Evolutionary conservation across 2,113 vertebrate genomes (phyloP).

Genomic region (Ariopsis seemanni): DNA sequence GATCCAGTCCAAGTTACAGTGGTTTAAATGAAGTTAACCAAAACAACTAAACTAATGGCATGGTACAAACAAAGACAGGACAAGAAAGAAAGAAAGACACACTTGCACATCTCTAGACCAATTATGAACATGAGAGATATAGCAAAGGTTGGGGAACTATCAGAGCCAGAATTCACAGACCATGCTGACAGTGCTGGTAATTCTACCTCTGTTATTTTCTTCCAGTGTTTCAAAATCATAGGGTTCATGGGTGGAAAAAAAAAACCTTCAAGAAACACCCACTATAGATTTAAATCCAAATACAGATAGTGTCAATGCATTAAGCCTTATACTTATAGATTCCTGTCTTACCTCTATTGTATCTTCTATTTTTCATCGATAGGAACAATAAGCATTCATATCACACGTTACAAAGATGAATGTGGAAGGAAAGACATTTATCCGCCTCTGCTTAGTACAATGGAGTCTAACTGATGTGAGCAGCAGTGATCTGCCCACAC

Average conservation of each 20-base stretch:
- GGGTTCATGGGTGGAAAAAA: neutral
- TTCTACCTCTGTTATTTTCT: neutral
- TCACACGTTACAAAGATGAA: neutral
- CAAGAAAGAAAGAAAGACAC: neutral
- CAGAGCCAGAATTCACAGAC: neutral
- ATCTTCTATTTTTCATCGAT: neutral
- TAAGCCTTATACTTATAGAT: neutral
- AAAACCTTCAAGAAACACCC: neutral
- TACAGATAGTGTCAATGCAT: neutral
- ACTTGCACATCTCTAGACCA: neutral
- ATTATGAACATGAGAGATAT: neutral
- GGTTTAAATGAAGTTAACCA: neutral
- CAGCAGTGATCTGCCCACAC: constrained; percentile 48
- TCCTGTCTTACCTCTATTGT: neutral
- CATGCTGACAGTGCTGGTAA: neutral
- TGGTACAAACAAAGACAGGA: neutral
- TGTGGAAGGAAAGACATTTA: constrained; percentile 65
- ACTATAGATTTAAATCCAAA: neutral
- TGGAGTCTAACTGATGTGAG: constrained; percentile 52
- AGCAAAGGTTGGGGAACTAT: neutral
- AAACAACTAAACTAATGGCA: no score
- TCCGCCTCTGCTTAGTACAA: constrained; percentile 57
- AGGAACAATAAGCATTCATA: constrained; percentile 8
- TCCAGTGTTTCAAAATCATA: neutral
- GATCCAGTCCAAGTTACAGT: neutral